Conservation (phyloP, 2,113 vertebrate species). For the Aythya baeri region DNA sequence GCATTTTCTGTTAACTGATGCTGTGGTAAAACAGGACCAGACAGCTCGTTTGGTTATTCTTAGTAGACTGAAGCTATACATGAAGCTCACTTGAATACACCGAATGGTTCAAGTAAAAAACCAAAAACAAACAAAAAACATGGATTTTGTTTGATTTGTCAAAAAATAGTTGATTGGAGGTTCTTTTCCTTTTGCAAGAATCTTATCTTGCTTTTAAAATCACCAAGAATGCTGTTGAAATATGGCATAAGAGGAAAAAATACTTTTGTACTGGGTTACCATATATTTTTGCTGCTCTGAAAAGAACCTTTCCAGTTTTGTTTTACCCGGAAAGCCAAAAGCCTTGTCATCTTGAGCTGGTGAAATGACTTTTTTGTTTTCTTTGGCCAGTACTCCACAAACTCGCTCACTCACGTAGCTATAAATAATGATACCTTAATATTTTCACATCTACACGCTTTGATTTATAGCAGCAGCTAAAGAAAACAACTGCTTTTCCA, state of each 20-base stretch:
- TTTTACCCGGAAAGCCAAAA: slow-evolving; percentile 9
- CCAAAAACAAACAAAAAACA: not conserved
- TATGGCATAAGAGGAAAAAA: not conserved
- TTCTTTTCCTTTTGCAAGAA: not conserved
- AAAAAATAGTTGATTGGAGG: not conserved
- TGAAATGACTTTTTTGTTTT: not conserved
- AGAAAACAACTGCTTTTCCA: slow-evolving; percentile 31
- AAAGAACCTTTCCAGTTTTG: not conserved
- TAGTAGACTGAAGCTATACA: not conserved
- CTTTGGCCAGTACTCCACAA: not conserved
- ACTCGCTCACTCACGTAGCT: slow-evolving; percentile 1
- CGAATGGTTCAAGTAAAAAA: not conserved
- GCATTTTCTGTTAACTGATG: not conserved
- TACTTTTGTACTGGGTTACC: not conserved
- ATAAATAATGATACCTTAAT: slow-evolving; percentile 20
- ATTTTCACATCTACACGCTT: slow-evolving; percentile 24
- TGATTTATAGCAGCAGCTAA: slow-evolving; percentile 39
- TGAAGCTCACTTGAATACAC: not conserved
- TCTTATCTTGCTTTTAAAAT: not conserved
- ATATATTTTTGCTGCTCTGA: not conserved
- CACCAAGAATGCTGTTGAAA: not conserved
- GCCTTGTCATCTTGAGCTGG: not conserved
- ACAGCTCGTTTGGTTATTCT: not conserved
- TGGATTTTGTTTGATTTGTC: not conserved
- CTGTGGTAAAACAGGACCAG: not conserved